These are phyloP conservation scores for Chascanopsetta lugubris DNA, from an alignment of 2,113 vertebrate species.

Conservation along the genomic window DNA sequence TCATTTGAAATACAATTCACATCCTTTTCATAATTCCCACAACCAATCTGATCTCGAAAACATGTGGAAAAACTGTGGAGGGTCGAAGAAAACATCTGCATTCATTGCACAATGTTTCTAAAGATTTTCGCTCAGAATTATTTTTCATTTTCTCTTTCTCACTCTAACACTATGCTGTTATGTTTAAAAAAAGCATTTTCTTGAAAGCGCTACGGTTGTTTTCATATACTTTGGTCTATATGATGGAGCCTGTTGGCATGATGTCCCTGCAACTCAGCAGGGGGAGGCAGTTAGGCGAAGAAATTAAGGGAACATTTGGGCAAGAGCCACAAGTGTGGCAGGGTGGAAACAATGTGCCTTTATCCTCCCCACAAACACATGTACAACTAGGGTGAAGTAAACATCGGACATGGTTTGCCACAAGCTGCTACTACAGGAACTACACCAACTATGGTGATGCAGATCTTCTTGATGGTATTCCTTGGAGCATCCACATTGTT, in stretches of 20 bases:
- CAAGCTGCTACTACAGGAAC: too few species aligned
- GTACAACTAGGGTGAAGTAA: too few species aligned
- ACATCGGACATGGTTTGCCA: too few species aligned
- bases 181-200: constrained; percentile 35
- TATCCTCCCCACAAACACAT: background rate
- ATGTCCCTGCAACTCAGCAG: constrained; percentile 43
- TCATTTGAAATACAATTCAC: background rate
- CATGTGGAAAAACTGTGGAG: too few species aligned
- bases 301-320: constrained; percentile 36
- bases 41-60: background rate
- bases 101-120: background rate
- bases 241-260: constrained; percentile 13
- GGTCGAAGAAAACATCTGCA: background rate
- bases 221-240: constrained; percentile 15
- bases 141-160: background rate
- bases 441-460: too few species aligned
- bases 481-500: too few species aligned
- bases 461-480: too few species aligned
- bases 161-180: constrained; percentile 4
- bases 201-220: constrained; percentile 47
- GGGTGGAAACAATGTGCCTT: background rate
- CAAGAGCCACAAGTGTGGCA: constrained; percentile 10
- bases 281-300: constrained; percentile 31
- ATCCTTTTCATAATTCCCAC: background rate
- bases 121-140: background rate